phyloP scores from a whole-genome alignment of 2,888 invertebrate species.

The Noctua pronuba region DNA sequence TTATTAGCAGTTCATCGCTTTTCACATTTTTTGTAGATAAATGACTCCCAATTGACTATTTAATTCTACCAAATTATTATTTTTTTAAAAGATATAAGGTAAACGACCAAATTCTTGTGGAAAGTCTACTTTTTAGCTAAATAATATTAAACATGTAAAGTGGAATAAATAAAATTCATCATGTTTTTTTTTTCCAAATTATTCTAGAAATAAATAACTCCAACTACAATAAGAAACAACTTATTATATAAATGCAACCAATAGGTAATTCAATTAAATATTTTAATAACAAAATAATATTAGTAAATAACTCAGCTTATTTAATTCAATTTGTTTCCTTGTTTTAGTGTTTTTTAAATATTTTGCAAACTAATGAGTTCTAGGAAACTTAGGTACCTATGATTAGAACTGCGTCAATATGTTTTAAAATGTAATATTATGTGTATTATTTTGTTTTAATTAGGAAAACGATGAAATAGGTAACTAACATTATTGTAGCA shows the following conservation, averaged over 20 bases:
- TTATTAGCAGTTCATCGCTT: background rate
- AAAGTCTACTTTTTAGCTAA: background rate
- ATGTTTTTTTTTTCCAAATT: background rate
- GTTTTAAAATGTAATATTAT: constrained; percentile 7
- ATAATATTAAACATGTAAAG: background rate
- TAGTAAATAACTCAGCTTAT: background rate
- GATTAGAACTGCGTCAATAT: constrained; percentile 24
- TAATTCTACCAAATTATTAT: background rate
- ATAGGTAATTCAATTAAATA: constrained; percentile 28
- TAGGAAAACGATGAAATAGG: constrained; percentile 18
- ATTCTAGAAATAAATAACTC: background rate
- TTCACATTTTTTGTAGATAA: background rate
- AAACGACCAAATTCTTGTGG: background rate
- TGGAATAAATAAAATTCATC: background rate
- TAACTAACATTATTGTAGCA: background rate
- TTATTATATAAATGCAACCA: background rate
- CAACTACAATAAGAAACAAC: background rate
- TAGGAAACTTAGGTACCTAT: constrained; percentile 20
- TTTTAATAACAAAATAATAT: constrained; percentile 29
- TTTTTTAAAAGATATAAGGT: too few relatives aligned
- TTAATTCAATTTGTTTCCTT: constrained; percentile 49
- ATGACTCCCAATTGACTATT: background rate
- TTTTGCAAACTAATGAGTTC: constrained; percentile 46
- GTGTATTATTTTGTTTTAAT: background rate
- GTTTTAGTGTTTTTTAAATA: constrained; percentile 47